Percentiles rank a stretch among this genome's conserved stretches.
phyloP scores from a whole-genome alignment of 2,113 vertebrate species.

The Progne subis region DNA sequence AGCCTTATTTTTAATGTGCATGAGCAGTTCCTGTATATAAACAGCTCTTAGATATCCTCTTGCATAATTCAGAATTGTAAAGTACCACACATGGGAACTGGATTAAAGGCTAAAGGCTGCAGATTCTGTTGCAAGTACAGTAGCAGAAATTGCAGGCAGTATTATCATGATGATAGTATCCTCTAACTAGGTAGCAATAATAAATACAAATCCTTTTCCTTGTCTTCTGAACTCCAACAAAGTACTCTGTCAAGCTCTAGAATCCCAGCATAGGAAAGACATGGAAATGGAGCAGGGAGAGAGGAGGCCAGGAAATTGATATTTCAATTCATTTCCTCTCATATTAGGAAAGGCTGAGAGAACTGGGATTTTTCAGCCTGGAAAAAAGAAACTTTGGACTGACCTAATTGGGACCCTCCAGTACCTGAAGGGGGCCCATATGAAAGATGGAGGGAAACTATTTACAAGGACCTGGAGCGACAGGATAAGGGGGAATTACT shows the following conservation, averaged over 20 bases:
- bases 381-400: neutral
- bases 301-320: neutral
- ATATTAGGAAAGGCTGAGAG: neutral
- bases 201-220: neutral
- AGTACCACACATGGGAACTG: neutral
- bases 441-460: neutral
- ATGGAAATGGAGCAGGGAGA: fast-evolving
- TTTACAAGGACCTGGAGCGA: neutral
- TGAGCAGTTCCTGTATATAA: neutral
- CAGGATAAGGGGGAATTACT: neutral
- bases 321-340: too few species aligned
- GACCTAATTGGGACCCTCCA: fast-evolving
- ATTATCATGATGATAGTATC: neutral
- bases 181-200: neutral
- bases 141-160: neutral
- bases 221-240: neutral
- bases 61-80: neutral
- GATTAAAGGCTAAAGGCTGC: neutral
- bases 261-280: neutral
- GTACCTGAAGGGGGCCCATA: neutral
- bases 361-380: neutral
- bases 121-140: neutral
- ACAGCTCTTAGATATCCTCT: neutral
- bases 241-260: neutral
- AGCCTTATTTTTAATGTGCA: neutral